Evolutionary conservation across 2,797 vertebrate species (phyloP), one percentile per base, ranked within the genome.

Genomic region (Ptychadena robeensis): DNA sequence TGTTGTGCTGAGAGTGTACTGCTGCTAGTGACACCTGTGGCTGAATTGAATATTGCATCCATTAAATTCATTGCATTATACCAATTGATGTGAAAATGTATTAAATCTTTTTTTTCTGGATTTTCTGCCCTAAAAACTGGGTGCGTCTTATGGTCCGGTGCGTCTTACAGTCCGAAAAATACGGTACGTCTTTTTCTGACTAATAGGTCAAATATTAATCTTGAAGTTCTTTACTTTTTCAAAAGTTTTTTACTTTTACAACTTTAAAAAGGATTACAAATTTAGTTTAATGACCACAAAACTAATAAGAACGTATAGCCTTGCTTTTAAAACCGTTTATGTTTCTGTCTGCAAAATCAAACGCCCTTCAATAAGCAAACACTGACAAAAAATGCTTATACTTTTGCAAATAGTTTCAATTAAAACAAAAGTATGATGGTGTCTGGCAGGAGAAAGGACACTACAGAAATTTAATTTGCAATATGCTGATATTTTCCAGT

Each of bases 401-500:
- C 35, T 30, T 28, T 31, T 48, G 25, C 40, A 44, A 34, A 53
- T 73, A 73, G 34, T 73, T 31, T 59, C 22, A 9, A 53, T 73
- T 22, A 59, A n/a, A 57, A 59, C 57, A 73, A 73, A 34, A 25
- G 31, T 73, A 34, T 8, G 44, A 72, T 34, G 32, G 28, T 59
- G 10, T 57, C 22, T 57, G 30, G 44, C 71, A 73, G 65, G 6
- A 27, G 35, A 57, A 53, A 68, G 28, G 67, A 40, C 73, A 53
- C 44, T 22, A 22, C 18, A 9, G 32, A 67, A 68, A 65, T 4
- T 22, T 65, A 35, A 35, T 66, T 64, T 57, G 10, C 27, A 73
- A 18, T 34, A 65, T 71, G 38, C 35, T 73, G 38, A 73, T 73
- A 64, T 53, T 30, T 73, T 32, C 30, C 69, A 73, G 59, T 66